Conservation (phyloP, 1,140 invertebrate species). For the Drosophila tristis region DNA sequence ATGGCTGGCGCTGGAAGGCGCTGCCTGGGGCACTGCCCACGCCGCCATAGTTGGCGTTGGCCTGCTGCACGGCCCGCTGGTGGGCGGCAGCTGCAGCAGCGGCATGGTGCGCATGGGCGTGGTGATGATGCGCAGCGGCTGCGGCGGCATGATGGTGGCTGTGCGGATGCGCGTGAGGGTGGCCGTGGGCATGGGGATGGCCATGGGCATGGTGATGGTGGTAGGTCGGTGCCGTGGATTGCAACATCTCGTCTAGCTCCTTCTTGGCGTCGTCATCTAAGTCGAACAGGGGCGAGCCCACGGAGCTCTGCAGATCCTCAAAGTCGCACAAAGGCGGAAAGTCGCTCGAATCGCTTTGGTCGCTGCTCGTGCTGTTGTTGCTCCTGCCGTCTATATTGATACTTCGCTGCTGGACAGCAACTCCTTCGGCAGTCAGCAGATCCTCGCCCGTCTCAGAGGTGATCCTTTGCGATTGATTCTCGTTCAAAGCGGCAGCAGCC, state of each 20-base stretch:
- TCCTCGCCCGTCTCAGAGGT: constrained; percentile 69
- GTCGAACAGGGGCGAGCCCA: constrained; percentile 81
- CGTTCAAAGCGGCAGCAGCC: constrained; percentile 68
- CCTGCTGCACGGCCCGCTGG: constrained; percentile 62
- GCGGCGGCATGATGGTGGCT: constrained; percentile 34
- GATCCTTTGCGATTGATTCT: constrained; percentile 34
- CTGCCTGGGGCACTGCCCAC: constrained; percentile 75
- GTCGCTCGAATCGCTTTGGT: constrained; percentile 33
- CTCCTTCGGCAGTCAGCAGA: constrained; percentile 21
- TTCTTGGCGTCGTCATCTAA: constrained; percentile 84
- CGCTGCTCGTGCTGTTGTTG: constrained; percentile 15
- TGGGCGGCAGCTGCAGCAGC: constrained; percentile 50
- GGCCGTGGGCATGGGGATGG: constrained; percentile 42
- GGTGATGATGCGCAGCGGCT: constrained; percentile 40
- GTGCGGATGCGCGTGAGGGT: constrained; percentile 47
- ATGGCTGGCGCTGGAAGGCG: constrained; percentile 77
- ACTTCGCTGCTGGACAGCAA: constrained; percentile 19
- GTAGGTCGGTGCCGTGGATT: constrained; percentile 77
- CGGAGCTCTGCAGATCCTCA: constrained; percentile 70
- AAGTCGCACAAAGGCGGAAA: constrained; percentile 58
- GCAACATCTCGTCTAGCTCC: constrained; percentile 83
- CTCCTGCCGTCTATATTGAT: constrained; percentile 13
- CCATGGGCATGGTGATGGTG: constrained; percentile 59
- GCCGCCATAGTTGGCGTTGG: constrained; percentile 55
- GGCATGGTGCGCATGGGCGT: constrained; percentile 60